Conservation (phyloP, 2,888 invertebrate genomes). For the Stenoptilia bipunctidactyla region DNA sequence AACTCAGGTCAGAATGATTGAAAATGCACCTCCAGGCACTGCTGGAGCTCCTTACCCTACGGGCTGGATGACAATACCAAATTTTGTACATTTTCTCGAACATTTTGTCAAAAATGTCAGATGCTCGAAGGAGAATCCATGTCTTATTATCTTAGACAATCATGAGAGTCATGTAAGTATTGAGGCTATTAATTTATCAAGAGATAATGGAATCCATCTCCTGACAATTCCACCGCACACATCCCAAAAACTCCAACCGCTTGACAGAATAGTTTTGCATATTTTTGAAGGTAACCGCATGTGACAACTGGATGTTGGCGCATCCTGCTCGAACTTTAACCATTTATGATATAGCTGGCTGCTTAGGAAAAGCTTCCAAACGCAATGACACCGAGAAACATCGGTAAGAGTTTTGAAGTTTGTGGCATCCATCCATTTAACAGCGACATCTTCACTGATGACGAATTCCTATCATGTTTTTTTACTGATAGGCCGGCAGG, state of each 20-base stretch:
- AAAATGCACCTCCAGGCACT: slow-evolving; percentile 27
- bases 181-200: slow-evolving; percentile 23
- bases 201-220: slow-evolving; percentile 31
- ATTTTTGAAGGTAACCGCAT: slow-evolving; percentile 17
- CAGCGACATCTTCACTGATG: slow-evolving; percentile 22
- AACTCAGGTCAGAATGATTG: slow-evolving; percentile 27
- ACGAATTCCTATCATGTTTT: slow-evolving; percentile 19
- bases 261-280: slow-evolving; percentile 29
- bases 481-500: slow-evolving; percentile 16
- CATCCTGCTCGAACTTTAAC: slow-evolving; percentile 28
- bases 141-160: slow-evolving; percentile 25
- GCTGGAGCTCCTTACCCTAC: slow-evolving; percentile 23
- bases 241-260: slow-evolving; percentile 18
- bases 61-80: slow-evolving; percentile 27
- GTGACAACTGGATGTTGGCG: slow-evolving; percentile 23
- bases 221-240: slow-evolving; percentile 31
- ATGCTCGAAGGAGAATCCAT: slow-evolving; percentile 18
- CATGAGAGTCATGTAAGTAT: slow-evolving; percentile 23
- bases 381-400: slow-evolving; percentile 20
- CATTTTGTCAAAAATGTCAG: slow-evolving; percentile 24
- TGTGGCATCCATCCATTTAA: slow-evolving; percentile 29
- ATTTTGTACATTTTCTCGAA: slow-evolving; percentile 22
- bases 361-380: slow-evolving; percentile 18
- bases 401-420: slow-evolving; percentile 21
- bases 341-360: slow-evolving; percentile 28